phyloP scores from a whole-genome alignment of 2,113 vertebrate genomes.

The Poecile atricapillus region DNA sequence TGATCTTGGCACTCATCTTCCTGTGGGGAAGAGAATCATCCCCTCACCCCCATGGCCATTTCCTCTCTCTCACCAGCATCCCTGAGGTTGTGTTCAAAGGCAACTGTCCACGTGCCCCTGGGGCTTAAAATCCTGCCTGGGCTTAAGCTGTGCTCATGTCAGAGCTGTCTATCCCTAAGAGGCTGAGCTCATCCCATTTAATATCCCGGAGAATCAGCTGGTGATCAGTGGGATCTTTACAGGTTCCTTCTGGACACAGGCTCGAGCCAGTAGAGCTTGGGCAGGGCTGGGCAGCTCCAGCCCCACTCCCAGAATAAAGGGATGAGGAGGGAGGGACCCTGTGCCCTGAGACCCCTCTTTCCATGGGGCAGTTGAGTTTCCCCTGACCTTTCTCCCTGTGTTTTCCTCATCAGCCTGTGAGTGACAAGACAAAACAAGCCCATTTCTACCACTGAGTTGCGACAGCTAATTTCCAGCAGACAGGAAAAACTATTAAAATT shows the following conservation, averaged over 20 bases:
- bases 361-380: rapidly evolving
- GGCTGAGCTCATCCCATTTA: conserved; percentile 45
- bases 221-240: neutral
- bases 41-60: neutral
- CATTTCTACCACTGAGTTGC: rapidly evolving
- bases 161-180: conserved; percentile 33
- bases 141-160: conserved; percentile 15
- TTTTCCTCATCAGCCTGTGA: neutral
- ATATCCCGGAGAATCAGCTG: neutral
- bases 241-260: neutral
- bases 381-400: neutral
- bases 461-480: neutral
- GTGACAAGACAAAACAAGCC: neutral
- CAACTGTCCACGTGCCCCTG: neutral
- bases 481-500: neutral
- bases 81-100: neutral
- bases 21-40: neutral
- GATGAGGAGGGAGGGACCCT: rapidly evolving
- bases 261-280: neutral
- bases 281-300: neutral
- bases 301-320: neutral
- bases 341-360: neutral
- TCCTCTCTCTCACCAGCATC: neutral
- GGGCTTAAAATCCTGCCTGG: neutral
- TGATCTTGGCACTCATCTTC: neutral